Evolutionary conservation across 1,140 invertebrate species (phyloP), one percentile per base, ranked within the genome.

Genomic region (Drepana arcuata): DNA sequence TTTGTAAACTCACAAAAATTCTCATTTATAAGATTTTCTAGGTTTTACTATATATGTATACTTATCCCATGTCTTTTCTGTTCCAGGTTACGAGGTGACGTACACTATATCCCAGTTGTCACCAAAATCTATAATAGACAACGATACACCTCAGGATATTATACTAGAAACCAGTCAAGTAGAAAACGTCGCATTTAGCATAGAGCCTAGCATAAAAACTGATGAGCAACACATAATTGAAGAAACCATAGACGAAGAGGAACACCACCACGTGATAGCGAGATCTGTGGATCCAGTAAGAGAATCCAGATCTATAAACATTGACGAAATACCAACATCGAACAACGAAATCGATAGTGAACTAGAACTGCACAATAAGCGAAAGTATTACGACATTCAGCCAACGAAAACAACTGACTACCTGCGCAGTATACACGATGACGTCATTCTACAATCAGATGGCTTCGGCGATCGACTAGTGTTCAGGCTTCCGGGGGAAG

Each of bases 401-500:
- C 82, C 82, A 34, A 84, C 80, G 4, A 83, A 74, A 63, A 82
- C 79, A 1, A 44, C 63, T 16, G 55, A 55, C 28, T 71, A 66
- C 39, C 41, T 66, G 10, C 41, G 46, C 3, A 64, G 45, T 34
- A n/a, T n/a, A n/a, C 64, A 73, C 16, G 64, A 79, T 26, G 67
- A 75, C 7, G 64, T 73, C 14, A 32, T 75, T 2, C 61, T 72
- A 49, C 73, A 70, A 1, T 70, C 74, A 0, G 56, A 65, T 12
- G 58, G 71, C 5, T 77, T 71, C 15, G 73, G 73, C 10, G 75
- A 79, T 34, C 70, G 63, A 43, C 41, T 82, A 30, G 63, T 70
- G 10, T 79, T 81, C 44, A 75, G 49, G 58, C 75, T 81, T 75
- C 88, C 88, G 89, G 89, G 90, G 89, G 90, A 91, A 90, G 89